Percentiles rank a stretch among this genome's conserved stretches.
Conservation (phyloP, 1,140 invertebrate species). For the Drosophila arizonae region DNA sequence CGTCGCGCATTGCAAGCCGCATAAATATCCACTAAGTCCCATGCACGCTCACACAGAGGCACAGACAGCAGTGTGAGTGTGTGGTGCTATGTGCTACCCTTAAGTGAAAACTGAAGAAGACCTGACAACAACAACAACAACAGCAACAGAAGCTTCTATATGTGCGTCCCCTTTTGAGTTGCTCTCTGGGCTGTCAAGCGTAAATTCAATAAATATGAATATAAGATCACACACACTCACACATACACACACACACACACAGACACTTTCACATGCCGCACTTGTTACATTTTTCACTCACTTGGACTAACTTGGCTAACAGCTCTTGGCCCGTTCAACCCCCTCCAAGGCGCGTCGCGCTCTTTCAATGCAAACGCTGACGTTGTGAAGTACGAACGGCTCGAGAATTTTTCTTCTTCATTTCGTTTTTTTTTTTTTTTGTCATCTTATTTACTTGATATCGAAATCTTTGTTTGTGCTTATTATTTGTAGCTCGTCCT, state of each 20-base stretch:
- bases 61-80: conserved; percentile 5
- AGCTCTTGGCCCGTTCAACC: not conserved
- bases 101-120: conserved; percentile 64
- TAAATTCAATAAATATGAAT: conserved; percentile 82
- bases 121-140: conserved; percentile 26
- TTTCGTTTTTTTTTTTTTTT: conserved; percentile 15
- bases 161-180: conserved; percentile 57
- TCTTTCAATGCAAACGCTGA: conserved; percentile 47
- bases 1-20: conserved; percentile 67
- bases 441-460: conserved; percentile 65
- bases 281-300: conserved; percentile 80
- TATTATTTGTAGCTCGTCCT: conserved; percentile 67
- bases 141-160: conserved; percentile 24
- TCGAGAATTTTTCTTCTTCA: conserved; percentile 23
- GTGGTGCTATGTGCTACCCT: conserved; percentile 56
- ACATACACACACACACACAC: not conserved
- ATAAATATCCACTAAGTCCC: conserved; percentile 77
- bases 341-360: not conserved
- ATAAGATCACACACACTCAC: conserved; percentile 59
- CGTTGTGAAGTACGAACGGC: conserved; percentile 39
- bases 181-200: conserved; percentile 77
- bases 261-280: conserved; percentile 29
- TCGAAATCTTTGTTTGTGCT: conserved; percentile 76
- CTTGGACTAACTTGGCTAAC: conserved; percentile 77
- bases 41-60: conserved; percentile 22